Percentiles rank a stretch among this genome's conserved stretches.
Evolutionary conservation across 2,113 vertebrate genomes (phyloP).

Genomic region (Vimba vimba): DNA sequence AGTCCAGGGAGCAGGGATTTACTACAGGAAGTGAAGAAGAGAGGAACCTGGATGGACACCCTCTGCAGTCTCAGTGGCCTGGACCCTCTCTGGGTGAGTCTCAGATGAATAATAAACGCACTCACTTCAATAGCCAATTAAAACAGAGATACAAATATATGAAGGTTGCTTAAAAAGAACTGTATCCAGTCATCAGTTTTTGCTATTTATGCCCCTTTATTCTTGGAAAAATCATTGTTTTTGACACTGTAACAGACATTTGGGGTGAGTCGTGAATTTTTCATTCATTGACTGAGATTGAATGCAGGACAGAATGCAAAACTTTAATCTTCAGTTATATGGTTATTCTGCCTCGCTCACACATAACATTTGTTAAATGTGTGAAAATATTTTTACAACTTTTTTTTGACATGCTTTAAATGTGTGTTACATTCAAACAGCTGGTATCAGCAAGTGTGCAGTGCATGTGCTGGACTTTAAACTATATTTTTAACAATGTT

Average conservation of each 20-base stretch:
- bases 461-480: conserved; percentile 8
- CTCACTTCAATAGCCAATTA: neutral
- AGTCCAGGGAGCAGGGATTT: conserved; percentile 11
- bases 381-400: neutral
- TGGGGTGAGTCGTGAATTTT: conserved; percentile 25
- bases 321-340: neutral
- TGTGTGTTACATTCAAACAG: neutral
- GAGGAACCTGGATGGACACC: conserved; percentile 58
- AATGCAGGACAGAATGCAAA: neutral
- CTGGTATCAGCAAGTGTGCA: neutral
- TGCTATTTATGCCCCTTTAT: neutral
- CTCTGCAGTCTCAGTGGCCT: conserved; percentile 59
- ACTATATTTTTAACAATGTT: conserved; percentile 16
- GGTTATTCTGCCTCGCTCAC: neutral
- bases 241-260: neutral
- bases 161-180: neutral
- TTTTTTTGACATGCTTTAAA: neutral
- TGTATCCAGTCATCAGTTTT: neutral
- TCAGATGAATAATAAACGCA: neutral
- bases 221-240: conserved; percentile 29
- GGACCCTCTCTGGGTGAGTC: conserved; percentile 64
- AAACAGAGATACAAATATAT: neutral
- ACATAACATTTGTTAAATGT: neutral
- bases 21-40: neutral
- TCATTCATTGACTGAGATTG: conserved; percentile 31